Percentiles rank a stretch among this genome's conserved stretches.
phyloP scores from a whole-genome alignment of 2,888 invertebrate genomes.

The Hipparchia sbordonii region DNA sequence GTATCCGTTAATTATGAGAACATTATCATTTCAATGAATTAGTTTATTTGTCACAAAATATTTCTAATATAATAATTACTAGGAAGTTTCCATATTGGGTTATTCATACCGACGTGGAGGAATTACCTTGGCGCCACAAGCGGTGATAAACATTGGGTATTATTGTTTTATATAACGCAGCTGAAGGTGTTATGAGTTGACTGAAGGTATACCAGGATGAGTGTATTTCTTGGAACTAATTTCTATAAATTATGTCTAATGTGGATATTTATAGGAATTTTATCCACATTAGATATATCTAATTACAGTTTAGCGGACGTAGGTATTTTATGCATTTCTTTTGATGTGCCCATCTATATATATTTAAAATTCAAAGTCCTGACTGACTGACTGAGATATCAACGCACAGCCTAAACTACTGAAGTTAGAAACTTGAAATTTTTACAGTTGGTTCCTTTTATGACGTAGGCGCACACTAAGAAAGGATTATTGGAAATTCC shows the following conservation, averaged over 20 bases:
- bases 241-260: conserved; percentile 10
- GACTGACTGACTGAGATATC: too few species aligned
- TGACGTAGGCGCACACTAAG: too few species aligned
- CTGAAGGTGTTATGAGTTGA: conserved; percentile 39
- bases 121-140: conserved; percentile 40
- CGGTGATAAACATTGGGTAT: conserved; percentile 44
- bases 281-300: neutral
- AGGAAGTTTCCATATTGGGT: conserved; percentile 39
- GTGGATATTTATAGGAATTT: neutral
- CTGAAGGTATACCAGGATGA: conserved; percentile 29
- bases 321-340: too few species aligned
- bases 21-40: conserved; percentile 54
- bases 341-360: too few species aligned
- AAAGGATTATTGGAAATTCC: too few species aligned
- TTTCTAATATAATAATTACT: conserved; percentile 48
- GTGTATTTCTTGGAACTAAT: conserved; percentile 28
- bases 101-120: conserved; percentile 39
- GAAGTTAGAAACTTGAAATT: too few species aligned
- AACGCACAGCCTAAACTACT: too few species aligned
- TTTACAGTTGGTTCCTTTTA: too few species aligned
- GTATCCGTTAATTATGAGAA: conserved; percentile 47
- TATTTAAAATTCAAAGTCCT: too few species aligned
- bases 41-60: conserved; percentile 51
- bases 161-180: conserved; percentile 43
- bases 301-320: too few species aligned